phyloP scores from a whole-genome alignment of 2,888 invertebrate genomes.

The Drosophila putrida region DNA sequence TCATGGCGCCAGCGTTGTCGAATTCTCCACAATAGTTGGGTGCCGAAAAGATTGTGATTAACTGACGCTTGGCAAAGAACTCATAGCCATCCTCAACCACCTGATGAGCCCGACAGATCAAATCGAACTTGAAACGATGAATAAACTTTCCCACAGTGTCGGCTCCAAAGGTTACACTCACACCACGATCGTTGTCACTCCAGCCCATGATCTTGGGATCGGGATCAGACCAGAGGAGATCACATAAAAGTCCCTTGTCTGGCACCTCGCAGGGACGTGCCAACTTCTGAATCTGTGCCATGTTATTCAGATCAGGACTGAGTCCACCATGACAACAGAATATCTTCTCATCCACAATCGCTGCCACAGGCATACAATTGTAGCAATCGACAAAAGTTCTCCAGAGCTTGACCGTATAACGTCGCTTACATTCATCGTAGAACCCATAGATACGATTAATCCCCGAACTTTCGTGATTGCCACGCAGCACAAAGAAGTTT shows the following conservation, averaged over 20 bases:
- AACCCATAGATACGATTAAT: slow-evolving; percentile 97
- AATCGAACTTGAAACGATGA: slow-evolving; percentile 96
- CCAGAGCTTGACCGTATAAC: slow-evolving; percentile 99
- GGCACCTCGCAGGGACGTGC: slow-evolving; percentile 98
- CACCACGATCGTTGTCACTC: slow-evolving; percentile 99
- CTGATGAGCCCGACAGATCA: slow-evolving; percentile 99
- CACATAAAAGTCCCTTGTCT: slow-evolving; percentile 97
- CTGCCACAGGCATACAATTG: slow-evolving; percentile 98
- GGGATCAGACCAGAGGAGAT: slow-evolving; percentile 97
- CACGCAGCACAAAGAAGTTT: slow-evolving; percentile 96
- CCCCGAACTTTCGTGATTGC: slow-evolving; percentile 92
- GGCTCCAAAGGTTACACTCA: slow-evolving; percentile 98
- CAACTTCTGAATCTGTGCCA: slow-evolving; percentile 98
- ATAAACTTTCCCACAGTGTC: slow-evolving; percentile 88
- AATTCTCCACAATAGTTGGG: slow-evolving; percentile 94
- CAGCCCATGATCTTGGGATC: slow-evolving; percentile 98
- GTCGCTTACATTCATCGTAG: slow-evolving; percentile 96
- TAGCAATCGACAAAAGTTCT: slow-evolving; percentile 99
- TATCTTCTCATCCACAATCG: slow-evolving; percentile 94
- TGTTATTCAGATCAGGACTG: slow-evolving; percentile 94
- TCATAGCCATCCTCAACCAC: slow-evolving; percentile 99
- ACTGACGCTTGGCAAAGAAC: slow-evolving; percentile 97
- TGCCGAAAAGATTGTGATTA: slow-evolving; percentile 94
- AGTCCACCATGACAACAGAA: slow-evolving; percentile 92
- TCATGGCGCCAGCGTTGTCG: slow-evolving; percentile 95